Evolutionary conservation across 64 coral and sea anemone species (phyloP), one percentile per base, ranked within the genome.

Genomic region (Montipora cactus): DNA sequence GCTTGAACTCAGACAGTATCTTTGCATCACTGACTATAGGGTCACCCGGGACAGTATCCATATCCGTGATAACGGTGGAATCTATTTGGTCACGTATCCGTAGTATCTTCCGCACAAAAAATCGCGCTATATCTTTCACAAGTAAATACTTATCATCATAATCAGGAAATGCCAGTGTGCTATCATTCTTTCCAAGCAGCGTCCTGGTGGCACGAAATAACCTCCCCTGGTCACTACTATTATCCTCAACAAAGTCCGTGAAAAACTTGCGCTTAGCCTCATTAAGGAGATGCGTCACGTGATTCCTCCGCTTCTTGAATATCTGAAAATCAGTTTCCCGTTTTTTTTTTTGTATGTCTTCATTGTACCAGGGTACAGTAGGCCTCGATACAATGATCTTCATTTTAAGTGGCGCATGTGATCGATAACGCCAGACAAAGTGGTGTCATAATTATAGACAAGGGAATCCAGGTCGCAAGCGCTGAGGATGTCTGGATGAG

Each of bases 101-200:
- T 49, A 72, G 70, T 93, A 93, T 88, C 59, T 93, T 88, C 45
- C 91, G 75, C 76, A 44, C 75, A 93, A 93, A 93, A 44, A 87
- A 80, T 88, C 25, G 37, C 74, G 74, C 83, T 71, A 88, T 93
- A 93, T 93, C 83, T 80, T 88, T 88, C 44, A 73, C 83, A 57
- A 93, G 83, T 79, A 79, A 78, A 81, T n/a, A 79, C 59, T 87
- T 93, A 80, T 37, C 28, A 37, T 37, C 28, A 37, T 37, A 37
- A 37, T 37, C 28, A 37, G 28, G 28, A 37, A 37, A 37, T 1
- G 28, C 28, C 28, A 37, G 28, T 37, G 28, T 1, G 28, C 28
- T 37, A 37, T 37, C 28, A 1, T 37, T 37, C 28, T 37, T 37
- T 37, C 28, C 28, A 37, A 37, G 28, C 1, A 37, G 28, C 28